These are phyloP conservation scores for Megalonaias nervosa DNA, from an alignment of 1,140 invertebrate species.

Conservation along the genomic window DNA sequence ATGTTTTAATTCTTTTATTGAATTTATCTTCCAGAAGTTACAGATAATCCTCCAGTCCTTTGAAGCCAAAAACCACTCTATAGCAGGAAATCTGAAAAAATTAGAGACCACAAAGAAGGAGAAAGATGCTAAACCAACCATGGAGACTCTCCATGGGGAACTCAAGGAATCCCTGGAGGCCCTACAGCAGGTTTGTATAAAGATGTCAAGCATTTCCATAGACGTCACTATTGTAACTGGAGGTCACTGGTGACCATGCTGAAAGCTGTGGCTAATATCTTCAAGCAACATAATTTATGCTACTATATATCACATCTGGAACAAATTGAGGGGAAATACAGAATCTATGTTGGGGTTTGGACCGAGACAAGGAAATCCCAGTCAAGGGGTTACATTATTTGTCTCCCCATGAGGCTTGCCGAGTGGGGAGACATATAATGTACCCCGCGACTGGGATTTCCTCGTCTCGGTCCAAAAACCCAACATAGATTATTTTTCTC, in stretches of 20 bases:
- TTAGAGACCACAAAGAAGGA: constrained; percentile 45
- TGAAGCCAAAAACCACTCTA: constrained; percentile 37
- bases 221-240: not conserved
- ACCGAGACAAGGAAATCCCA: no score
- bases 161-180: constrained; percentile 38
- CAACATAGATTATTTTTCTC: no score
- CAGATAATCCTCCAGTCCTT: constrained; percentile 38
- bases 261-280: not conserved
- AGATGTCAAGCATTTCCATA: not conserved
- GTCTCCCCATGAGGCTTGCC: no score
- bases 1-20: not conserved
- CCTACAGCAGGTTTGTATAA: constrained; percentile 36
- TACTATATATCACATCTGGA: not conserved
- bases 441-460: no score
- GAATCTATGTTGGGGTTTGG: no score
- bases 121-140: constrained; percentile 46
- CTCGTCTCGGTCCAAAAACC: no score
- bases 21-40: constrained; percentile 29
- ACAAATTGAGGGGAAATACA: not conserved
- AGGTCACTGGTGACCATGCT: not conserved
- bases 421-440: no score
- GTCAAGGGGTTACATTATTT: no score
- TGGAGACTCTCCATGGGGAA: constrained; percentile 42
- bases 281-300: not conserved
- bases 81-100: constrained; percentile 38